These are phyloP conservation scores for Leptopilina drosophilae DNA, from an alignment of 2,888 invertebrate genomes.

Conservation along the genomic window DNA sequence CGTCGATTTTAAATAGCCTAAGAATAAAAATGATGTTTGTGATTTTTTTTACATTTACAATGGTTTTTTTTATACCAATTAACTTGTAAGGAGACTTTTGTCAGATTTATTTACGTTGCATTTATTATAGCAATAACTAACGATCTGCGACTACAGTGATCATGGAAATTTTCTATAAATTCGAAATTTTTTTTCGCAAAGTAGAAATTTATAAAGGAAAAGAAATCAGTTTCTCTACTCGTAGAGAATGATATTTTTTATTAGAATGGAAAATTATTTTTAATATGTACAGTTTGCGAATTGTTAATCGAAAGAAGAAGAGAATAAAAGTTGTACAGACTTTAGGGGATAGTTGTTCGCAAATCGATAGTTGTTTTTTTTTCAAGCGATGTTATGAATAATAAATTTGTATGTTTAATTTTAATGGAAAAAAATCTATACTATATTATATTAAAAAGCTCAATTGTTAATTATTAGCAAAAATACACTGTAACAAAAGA, in stretches of 20 bases:
- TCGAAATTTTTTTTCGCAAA: neutral
- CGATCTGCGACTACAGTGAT: conserved; percentile 38
- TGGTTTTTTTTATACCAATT: conserved; percentile 22
- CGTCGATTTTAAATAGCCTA: conserved; percentile 31
- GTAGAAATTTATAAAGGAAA: neutral
- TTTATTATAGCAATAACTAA: conserved; percentile 33
- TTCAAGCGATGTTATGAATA: conserved; percentile 46
- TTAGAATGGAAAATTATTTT: neutral
- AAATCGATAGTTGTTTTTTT: conserved; percentile 23
- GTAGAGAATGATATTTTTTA: neutral
- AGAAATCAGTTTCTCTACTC: neutral
- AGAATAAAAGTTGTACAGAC: conserved; percentile 34
- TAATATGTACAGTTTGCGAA: neutral
- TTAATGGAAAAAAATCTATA: conserved; percentile 51
- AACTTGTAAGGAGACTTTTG: conserved; percentile 26
- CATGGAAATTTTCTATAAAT: neutral
- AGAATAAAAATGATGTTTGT: conserved; percentile 24
- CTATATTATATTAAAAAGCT: conserved; percentile 57
- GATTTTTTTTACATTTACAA: conserved; percentile 34
- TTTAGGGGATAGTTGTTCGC: conserved; percentile 29
- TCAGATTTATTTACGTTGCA: conserved; percentile 35
- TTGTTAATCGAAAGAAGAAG: neutral
- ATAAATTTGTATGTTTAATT: conserved; percentile 51
- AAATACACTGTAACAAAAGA: conserved; percentile 55
- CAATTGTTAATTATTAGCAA: conserved; percentile 62